phyloP scores from a whole-genome alignment of 2,797 vertebrate genomes.

The Sus cebifrons region DNA sequence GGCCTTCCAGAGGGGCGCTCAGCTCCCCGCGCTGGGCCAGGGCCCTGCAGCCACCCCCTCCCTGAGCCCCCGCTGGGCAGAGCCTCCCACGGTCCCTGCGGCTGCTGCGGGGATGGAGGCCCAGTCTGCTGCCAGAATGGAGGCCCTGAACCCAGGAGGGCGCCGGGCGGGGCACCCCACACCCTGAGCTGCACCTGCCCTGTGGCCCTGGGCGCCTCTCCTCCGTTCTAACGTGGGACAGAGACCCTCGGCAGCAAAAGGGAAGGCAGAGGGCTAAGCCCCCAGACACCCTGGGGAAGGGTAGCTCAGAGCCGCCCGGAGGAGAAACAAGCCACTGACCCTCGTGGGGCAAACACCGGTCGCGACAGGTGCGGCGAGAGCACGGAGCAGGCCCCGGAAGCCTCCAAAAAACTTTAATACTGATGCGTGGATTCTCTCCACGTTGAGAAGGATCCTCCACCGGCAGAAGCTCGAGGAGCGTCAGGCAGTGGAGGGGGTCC shows the following conservation, averaged over 20 bases:
- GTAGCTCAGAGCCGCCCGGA: too few relatives aligned
- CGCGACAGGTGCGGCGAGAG: not conserved
- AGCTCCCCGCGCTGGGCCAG: not conserved
- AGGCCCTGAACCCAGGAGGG: not conserved
- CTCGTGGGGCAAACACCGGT: accelerated
- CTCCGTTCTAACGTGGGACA: not conserved
- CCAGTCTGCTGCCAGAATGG: not conserved
- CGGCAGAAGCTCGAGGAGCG: accelerated
- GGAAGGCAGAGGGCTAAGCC: not conserved
- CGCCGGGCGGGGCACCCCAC: accelerated
- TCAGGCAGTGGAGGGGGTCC: slow-evolving; percentile 18
- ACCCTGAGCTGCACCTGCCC: not conserved
- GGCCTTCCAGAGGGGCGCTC: accelerated
- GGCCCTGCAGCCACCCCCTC: not conserved
- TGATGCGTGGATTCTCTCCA: accelerated
- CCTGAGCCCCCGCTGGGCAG: not conserved
- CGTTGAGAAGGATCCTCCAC: not conserved
- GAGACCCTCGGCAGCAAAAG: not conserved
- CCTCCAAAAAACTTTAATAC: slow-evolving; percentile 77
- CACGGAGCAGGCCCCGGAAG: not conserved
- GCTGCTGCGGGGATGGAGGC: not conserved
- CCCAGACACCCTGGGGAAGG: not conserved
- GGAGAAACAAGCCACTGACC: accelerated
- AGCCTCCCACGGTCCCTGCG: not conserved
- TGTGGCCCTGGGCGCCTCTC: not conserved